These are phyloP conservation scores for Prinia subflava DNA, from an alignment of 2,113 vertebrate species.

Conservation along the genomic window DNA sequence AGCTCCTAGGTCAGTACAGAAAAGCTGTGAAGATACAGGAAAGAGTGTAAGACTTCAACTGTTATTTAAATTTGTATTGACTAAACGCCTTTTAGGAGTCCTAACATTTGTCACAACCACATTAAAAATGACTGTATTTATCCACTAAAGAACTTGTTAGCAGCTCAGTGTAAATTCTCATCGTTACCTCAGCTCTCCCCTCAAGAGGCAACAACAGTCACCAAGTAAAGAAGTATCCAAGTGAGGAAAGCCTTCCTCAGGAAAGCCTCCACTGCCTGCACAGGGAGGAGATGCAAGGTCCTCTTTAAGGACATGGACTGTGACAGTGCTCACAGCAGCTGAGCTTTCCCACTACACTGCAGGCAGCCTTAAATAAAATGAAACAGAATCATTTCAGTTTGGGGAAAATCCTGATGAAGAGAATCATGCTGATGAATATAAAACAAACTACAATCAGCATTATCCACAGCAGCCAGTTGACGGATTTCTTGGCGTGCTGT, in stretches of 20 bases:
- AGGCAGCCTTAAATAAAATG: neutral
- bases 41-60: neutral
- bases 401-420: conserved; percentile 95
- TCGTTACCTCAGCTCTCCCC: neutral
- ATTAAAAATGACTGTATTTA: neutral
- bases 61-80: neutral
- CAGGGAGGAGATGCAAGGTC: neutral
- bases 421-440: conserved; percentile 96
- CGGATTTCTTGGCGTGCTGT: conserved; percentile 94
- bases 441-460: conserved; percentile 95
- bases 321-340: neutral
- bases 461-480: conserved; percentile 97
- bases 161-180: neutral
- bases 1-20: neutral
- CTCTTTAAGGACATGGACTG: neutral
- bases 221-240: neutral
- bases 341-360: neutral
- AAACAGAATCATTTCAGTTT: conserved; percentile 80
- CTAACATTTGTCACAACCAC: neutral
- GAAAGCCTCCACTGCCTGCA: neutral
- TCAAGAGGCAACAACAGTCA: neutral
- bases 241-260: neutral
- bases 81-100: neutral
- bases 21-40: neutral
- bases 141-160: neutral